Base-by-base conservation (phyloP, 2,113 vertebrate species). In the Nyctereutes procyonoides region DNA sequence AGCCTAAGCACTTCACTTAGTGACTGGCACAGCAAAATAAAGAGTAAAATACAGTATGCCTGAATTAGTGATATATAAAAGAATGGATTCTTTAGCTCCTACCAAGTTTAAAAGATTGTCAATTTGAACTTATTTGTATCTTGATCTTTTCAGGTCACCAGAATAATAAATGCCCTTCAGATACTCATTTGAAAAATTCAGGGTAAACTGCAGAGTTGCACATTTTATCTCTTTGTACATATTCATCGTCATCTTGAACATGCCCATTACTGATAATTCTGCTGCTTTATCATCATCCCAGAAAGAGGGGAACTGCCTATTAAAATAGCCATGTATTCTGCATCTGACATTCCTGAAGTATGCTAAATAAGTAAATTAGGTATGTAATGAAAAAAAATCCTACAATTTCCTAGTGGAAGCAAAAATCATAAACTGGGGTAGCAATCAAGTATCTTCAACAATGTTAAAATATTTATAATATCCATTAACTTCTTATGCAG, bases 241-340 rank as follows among this genome's bases (percentile, higher is more conserved):
- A 97, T 93, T 53, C 89, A 62, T 89, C 97, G 15, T 71, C 93
- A 98, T 96, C 93, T 95, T 76, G 73, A 96, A 77, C 90, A 88
- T 86, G 51, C 30, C 73, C 13, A 88, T 96, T 98, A 97, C 97
- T 97, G 98, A 98, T 98, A 98, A 80, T 89, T 97, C 30, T 94
- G 74, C 91, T 98, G 71, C 98, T 98, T 98, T 69, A 92, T 81
- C 35, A 97, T 88, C 71, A 97, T 86, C 83, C 89, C n/a, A 94
- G 80, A 32, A 97, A 56, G 88, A 92, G 69, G 69, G 62, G 88
- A 83, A 87, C 84, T 98, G 20, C 24, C 79, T 93, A 96, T 98
- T 98, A 93, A 94, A 97, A 77, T 96, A 97, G 55, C 53, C 90
- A 91, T 94, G 92, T 86, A 83, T 76, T 97, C 94, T 96, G 86